phyloP scores from a whole-genome alignment of 2,113 vertebrate species.

The Hymenochirus boettgeri region DNA sequence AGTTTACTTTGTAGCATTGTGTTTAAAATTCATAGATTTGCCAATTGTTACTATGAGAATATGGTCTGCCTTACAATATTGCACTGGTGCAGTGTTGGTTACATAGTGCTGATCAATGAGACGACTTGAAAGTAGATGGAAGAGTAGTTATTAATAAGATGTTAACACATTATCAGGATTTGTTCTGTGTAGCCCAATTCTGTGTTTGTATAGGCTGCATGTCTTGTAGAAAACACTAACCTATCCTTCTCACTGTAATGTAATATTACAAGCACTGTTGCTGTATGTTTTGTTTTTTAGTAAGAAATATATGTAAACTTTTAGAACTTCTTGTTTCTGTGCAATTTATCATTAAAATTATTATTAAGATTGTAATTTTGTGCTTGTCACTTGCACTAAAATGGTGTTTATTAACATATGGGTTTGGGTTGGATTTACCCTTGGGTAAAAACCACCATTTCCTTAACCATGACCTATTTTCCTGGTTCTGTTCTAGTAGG shows the following conservation, averaged over 20 bases:
- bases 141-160: too few species aligned
- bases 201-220: not conserved
- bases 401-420: too few species aligned
- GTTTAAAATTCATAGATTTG: not conserved
- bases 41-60: not conserved
- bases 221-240: conserved; percentile 12
- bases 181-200: not conserved
- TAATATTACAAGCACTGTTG: not conserved
- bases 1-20: not conserved
- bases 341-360: conserved; percentile 22
- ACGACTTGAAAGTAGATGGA: not conserved
- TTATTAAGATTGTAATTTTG: too few species aligned
- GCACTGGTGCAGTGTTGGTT: not conserved
- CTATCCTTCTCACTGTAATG: conserved; percentile 4
- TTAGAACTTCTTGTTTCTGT: conserved; percentile 19
- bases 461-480: too few species aligned
- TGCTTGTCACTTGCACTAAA: too few species aligned
- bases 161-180: too few species aligned
- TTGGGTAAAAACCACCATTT: too few species aligned
- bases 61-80: not conserved
- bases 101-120: not conserved
- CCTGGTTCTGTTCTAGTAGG: too few species aligned
- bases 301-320: conserved; percentile 22
- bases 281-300: not conserved
- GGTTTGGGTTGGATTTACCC: too few species aligned